Conservation (phyloP, 2,113 vertebrate species). For the Colaptes auratus region DNA sequence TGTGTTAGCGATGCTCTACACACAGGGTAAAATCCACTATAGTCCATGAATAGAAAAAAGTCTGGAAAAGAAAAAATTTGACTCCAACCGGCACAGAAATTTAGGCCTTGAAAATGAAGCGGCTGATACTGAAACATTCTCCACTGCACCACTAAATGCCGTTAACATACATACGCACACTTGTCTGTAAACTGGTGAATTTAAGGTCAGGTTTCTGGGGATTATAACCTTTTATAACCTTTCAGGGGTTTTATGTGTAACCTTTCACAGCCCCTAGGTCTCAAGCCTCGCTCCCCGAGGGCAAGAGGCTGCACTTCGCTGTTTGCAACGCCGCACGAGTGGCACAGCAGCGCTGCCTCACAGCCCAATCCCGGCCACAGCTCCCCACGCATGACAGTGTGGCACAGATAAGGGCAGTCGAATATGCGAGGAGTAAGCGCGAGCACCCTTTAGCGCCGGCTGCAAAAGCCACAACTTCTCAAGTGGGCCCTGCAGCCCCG, state of each 20-base stretch:
- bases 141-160: not conserved
- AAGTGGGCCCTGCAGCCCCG: not conserved
- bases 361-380: not conserved
- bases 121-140: fast-evolving
- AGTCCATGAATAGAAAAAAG: fast-evolving
- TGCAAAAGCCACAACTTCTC: too few species aligned
- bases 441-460: not conserved
- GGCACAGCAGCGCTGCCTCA: not conserved
- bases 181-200: fast-evolving
- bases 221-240: fast-evolving
- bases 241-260: fast-evolving
- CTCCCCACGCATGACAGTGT: not conserved
- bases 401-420: not conserved
- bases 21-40: not conserved
- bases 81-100: not conserved
- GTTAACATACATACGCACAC: fast-evolving
- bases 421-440: fast-evolving
- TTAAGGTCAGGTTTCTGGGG: not conserved
- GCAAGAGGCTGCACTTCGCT: fast-evolving
- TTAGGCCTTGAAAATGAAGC: not conserved
- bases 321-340: fast-evolving
- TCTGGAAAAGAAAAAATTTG: not conserved
- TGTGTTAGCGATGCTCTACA: fast-evolving
- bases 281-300: not conserved
- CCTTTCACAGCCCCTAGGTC: fast-evolving